Evolutionary conservation across 2,113 vertebrate genomes (phyloP).

Genomic region (Poeciliopsis retropinna): DNA sequence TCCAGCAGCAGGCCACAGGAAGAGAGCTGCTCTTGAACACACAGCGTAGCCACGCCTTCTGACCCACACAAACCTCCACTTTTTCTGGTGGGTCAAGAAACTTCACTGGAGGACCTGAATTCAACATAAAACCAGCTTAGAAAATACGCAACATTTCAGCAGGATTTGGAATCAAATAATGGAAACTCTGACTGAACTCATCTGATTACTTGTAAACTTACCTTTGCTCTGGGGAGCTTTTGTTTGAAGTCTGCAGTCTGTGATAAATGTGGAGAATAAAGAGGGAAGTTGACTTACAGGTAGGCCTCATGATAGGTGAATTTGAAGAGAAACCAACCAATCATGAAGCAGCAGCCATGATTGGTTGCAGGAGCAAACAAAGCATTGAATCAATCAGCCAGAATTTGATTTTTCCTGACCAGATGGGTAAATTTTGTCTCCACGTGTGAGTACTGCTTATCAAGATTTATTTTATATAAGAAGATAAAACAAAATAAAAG

Average conservation of each 20-base stretch:
- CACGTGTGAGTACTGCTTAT: background rate
- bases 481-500: background rate
- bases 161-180: background rate
- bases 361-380: conserved; percentile 32
- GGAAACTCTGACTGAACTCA: background rate
- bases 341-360: conserved; percentile 47
- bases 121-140: background rate
- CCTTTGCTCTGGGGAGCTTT: conserved; percentile 45
- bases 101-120: conserved; percentile 67
- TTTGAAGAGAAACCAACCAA: conserved; percentile 49
- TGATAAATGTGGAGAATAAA: conserved; percentile 26
- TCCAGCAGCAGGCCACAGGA: conserved; percentile 83
- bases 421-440: background rate
- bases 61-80: conserved; percentile 72
- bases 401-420: background rate
- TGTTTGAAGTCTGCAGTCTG: conserved; percentile 29
- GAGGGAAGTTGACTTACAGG: conserved; percentile 32
- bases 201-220: conserved; percentile 10
- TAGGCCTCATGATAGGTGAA: background rate
- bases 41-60: conserved; percentile 69
- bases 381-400: background rate
- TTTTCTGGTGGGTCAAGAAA: conserved; percentile 73
- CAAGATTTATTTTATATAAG: background rate
- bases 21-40: conserved; percentile 66
- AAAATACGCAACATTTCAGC: background rate